A percentile compares a stretch with the other conserved stretches of the same genome.
These are phyloP conservation scores for Acanthosepion lycidas DNA, from an alignment of 2,888 invertebrate species.

Conservation along the genomic window DNA sequence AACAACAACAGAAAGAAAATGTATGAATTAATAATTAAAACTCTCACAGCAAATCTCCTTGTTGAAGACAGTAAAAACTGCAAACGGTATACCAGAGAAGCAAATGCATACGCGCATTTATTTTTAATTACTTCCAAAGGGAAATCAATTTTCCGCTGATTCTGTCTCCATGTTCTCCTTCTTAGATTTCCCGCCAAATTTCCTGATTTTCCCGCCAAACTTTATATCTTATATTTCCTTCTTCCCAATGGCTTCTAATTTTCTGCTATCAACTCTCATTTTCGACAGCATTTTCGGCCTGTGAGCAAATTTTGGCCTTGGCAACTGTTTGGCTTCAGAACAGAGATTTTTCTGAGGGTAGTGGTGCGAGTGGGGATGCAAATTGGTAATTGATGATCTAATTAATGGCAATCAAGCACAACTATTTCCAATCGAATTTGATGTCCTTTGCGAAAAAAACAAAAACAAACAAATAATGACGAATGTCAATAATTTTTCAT, in stretches of 20 bases:
- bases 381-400: slow-evolving; percentile 33
- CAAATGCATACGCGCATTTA: background rate
- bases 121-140: background rate
- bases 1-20: too few species aligned
- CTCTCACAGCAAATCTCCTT: too few species aligned
- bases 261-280: background rate
- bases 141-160: background rate
- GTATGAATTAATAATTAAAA: too few species aligned
- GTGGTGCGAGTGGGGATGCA: background rate
- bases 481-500: background rate
- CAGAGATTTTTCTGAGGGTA: background rate
- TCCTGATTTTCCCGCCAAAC: background rate
- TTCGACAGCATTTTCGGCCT: background rate
- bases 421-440: slow-evolving; percentile 17
- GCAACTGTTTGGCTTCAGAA: background rate
- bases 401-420: background rate
- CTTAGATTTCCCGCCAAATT: background rate
- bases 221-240: too few species aligned
- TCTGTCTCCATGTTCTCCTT: background rate
- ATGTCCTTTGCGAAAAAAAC: background rate
- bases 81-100: too few species aligned
- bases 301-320: background rate
- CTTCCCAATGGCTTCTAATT: background rate
- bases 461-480: background rate
- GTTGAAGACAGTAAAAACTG: too few species aligned